Conservation (phyloP, 2,888 invertebrate species). For the Machimus atricapillus region DNA sequence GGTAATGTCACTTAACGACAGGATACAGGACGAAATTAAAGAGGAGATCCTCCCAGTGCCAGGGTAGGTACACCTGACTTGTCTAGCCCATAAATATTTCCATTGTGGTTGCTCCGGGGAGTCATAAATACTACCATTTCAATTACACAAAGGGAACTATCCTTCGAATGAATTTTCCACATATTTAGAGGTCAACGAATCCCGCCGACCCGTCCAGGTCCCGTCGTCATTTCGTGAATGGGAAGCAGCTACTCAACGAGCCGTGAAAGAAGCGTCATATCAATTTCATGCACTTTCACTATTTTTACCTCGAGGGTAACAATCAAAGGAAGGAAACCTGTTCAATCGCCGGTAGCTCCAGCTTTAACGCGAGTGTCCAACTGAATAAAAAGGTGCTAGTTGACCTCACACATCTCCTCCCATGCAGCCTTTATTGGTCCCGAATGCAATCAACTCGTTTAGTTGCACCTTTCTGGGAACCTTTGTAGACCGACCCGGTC, state of each 20-base stretch:
- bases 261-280: conserved; percentile 19
- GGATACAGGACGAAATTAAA: not conserved
- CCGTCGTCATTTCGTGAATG: not conserved
- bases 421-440: not conserved
- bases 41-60: not conserved
- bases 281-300: conserved; percentile 39
- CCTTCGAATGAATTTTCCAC: conserved; percentile 33
- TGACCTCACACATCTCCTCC: not conserved
- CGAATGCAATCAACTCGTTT: not conserved
- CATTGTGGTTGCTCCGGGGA: conserved; percentile 44
- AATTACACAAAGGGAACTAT: conserved; percentile 2
- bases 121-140: conserved; percentile 44
- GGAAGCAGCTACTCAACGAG: conserved; percentile 1
- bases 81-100: conserved; percentile 42
- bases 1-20: not conserved
- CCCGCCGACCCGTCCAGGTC: not conserved
- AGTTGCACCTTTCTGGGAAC: not conserved
- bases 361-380: not conserved
- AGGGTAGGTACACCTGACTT: conserved; percentile 41
- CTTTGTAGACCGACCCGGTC: not conserved
- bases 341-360: conserved; percentile 1
- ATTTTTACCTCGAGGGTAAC: not conserved
- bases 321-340: conserved; percentile 4
- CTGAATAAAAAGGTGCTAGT: not conserved
- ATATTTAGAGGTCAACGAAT: conserved; percentile 31